phyloP scores from a whole-genome alignment of 2,888 invertebrate species.

The Kryphioiulus occultus region DNA sequence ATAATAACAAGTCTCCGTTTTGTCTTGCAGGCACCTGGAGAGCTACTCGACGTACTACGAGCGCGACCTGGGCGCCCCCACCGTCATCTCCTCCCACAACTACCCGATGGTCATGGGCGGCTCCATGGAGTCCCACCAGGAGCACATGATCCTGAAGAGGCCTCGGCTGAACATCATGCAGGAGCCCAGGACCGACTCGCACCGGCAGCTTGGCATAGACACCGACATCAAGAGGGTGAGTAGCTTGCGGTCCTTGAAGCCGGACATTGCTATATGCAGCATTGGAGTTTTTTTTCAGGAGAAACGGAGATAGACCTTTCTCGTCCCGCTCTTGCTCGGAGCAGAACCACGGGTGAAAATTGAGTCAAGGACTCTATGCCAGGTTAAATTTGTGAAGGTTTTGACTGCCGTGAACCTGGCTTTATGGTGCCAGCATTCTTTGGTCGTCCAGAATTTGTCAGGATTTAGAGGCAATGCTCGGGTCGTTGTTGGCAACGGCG shows the following conservation, averaged over 20 bases:
- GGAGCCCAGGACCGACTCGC: not conserved
- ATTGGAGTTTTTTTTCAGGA: too few relatives aligned
- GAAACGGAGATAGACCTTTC: too few relatives aligned
- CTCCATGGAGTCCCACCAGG: not conserved
- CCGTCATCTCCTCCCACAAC: constrained; percentile 45
- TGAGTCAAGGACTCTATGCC: too few relatives aligned
- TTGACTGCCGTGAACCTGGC: not conserved
- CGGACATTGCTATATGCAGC: too few relatives aligned
- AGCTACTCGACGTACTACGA: constrained; percentile 48
- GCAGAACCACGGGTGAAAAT: too few relatives aligned
- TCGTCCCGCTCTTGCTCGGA: too few relatives aligned
- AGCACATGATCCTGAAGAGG: constrained; percentile 44
- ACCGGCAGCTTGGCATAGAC: constrained; percentile 48
- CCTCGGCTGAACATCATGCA: constrained; percentile 47
- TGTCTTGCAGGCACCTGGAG: constrained; percentile 41
- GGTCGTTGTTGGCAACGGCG: too few relatives aligned
- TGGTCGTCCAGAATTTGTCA: not conserved
- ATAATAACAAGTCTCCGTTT: not conserved
- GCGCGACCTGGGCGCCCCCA: constrained; percentile 37
- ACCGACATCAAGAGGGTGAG: constrained; percentile 50
- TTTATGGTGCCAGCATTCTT: not conserved
- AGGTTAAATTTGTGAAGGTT: too few relatives aligned
- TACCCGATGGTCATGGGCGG: constrained; percentile 43
- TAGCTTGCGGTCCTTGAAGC: not conserved
- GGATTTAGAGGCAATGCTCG: not conserved